phyloP scores from a whole-genome alignment of 92 coral and sea anemone species.

The Phenganax stokvisi region DNA sequence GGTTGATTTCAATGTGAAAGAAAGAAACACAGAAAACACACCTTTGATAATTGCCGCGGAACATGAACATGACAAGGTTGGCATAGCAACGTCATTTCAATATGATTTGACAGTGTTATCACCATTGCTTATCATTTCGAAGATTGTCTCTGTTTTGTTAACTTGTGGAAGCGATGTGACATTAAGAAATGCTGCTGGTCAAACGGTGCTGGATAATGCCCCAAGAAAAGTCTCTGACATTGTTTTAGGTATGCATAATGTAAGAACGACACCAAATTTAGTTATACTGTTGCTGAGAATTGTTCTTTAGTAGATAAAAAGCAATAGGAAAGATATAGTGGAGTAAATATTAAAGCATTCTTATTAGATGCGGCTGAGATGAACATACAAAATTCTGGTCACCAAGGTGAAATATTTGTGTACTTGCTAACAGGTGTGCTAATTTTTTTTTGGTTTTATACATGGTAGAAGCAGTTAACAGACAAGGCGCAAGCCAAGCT shows the following conservation, averaged over 20 bases:
- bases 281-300: background rate
- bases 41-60: conserved; percentile 31
- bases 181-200: conserved; percentile 30
- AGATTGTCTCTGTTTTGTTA: conserved; percentile 18
- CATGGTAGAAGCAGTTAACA: conserved; percentile 15
- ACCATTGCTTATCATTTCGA: background rate
- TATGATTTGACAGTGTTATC: background rate
- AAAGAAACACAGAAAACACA: conserved; percentile 21
- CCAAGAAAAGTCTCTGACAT: conserved; percentile 15
- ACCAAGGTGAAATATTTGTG: too few species aligned
- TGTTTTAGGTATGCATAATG: conserved; percentile 10
- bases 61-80: conserved; percentile 25
- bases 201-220: conserved; percentile 27
- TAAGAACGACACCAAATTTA: background rate
- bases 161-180: conserved; percentile 36
- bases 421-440: background rate
- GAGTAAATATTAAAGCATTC: too few species aligned
- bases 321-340: too few species aligned
- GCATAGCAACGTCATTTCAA: background rate
- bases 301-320: too few species aligned
- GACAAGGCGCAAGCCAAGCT: conserved; percentile 64
- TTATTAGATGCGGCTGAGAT: too few species aligned
- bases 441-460: background rate
- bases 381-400: too few species aligned
- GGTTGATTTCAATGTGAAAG: conserved; percentile 24